These are phyloP conservation scores for Mugil cephalus DNA, from an alignment of 2,113 vertebrate species.

Conservation along the genomic window DNA sequence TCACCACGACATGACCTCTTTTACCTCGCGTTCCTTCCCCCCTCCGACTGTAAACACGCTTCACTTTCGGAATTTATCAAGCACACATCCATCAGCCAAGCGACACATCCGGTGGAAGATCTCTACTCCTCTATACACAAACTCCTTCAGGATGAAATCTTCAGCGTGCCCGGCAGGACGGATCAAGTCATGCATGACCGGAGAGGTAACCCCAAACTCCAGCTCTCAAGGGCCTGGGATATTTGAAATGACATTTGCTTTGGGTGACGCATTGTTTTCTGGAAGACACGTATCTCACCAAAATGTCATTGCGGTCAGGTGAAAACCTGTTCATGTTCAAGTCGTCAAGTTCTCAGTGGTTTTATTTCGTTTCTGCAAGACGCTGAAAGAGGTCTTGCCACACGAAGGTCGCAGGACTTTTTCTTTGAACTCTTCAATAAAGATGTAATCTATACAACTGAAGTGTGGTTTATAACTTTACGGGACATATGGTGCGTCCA, in stretches of 20 bases:
- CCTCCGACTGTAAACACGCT: conserved; percentile 73
- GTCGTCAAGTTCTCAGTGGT: no score
- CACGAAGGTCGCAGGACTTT: no score
- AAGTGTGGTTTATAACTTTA: no score
- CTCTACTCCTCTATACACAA: conserved; percentile 55
- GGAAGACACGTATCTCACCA: background rate
- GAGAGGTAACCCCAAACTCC: background rate
- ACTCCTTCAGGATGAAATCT: conserved; percentile 38
- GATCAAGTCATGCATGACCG: conserved; percentile 18
- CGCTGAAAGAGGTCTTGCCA: no score
- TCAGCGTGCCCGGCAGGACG: conserved; percentile 20
- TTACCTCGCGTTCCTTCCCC: conserved; percentile 52
- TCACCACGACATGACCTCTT: conserved; percentile 74
- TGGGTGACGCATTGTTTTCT: background rate
- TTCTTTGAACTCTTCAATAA: no score
- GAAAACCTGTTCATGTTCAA: background rate
- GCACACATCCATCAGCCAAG: conserved; percentile 54
- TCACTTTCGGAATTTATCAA: conserved; percentile 67
- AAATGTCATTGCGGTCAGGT: background rate
- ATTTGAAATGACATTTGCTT: conserved; percentile 8
- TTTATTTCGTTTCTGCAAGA: no score
- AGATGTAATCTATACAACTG: no score
- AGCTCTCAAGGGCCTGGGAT: background rate
- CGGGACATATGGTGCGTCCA: no score
- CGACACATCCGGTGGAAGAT: conserved; percentile 69